Conservation (phyloP, 1,140 invertebrate genomes). For the Brachionus calyciflorus region DNA sequence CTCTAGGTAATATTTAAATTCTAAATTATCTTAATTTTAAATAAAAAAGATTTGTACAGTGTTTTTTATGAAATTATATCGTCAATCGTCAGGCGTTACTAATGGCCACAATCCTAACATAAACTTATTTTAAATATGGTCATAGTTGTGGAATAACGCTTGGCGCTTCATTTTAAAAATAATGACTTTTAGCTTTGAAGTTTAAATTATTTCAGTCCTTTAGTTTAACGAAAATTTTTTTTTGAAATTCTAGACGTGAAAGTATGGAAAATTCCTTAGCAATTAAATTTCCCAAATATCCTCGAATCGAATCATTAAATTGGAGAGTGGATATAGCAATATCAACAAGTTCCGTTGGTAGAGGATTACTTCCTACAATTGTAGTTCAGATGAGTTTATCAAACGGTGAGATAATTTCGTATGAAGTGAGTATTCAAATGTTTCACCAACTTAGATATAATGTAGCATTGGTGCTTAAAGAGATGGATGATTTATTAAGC, state of each 20-base stretch:
- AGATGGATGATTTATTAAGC: constrained; percentile 10
- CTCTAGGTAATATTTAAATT: no score
- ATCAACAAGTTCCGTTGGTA: constrained; percentile 22
- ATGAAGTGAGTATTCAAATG: not conserved
- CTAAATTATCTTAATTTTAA: no score
- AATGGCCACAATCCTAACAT: no score
- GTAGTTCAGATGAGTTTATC: not conserved
- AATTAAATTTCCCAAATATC: not conserved
- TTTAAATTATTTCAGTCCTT: no score
- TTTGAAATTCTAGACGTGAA: constrained; percentile 4
- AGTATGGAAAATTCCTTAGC: not conserved
- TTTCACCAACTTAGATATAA: constrained; percentile 40
- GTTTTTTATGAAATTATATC: no score
- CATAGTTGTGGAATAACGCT: no score
- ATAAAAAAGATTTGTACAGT: no score
- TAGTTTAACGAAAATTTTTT: no score
- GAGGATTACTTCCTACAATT: not conserved
- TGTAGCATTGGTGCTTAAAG: constrained; percentile 19
- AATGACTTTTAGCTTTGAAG: no score
- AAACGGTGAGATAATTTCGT: not conserved
- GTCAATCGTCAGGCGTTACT: no score
- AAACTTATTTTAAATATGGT: no score
- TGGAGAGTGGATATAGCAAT: constrained; percentile 34
- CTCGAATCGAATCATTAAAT: not conserved
- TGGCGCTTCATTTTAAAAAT: no score